phyloP scores from a whole-genome alignment of 2,888 invertebrate species.

The Sussaba pulchella region DNA sequence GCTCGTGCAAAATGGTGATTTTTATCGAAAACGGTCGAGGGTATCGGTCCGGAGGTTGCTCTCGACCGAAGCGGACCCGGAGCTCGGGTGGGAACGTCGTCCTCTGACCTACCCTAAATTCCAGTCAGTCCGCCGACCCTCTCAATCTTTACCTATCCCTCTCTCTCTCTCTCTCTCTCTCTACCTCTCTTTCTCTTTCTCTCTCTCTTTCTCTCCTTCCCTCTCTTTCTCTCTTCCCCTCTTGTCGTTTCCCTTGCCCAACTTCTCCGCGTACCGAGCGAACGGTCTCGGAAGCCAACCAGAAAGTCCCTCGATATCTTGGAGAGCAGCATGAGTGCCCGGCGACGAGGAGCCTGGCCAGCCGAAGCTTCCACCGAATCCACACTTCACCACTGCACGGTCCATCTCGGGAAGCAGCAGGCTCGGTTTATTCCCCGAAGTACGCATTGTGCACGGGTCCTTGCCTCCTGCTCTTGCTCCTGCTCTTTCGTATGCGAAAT shows the following conservation, averaged over 20 bases:
- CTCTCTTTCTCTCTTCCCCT: too few relatives aligned
- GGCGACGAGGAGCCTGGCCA: slow-evolving; percentile 58
- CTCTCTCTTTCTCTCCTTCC: slow-evolving; percentile 33
- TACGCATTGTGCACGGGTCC: slow-evolving; percentile 81
- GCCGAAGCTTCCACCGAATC: slow-evolving; percentile 53
- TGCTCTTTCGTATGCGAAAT: slow-evolving; percentile 77
- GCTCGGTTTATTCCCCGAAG: slow-evolving; percentile 79
- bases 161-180: slow-evolving; percentile 25
- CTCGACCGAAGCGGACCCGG: neutral
- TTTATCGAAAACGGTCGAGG: slow-evolving; percentile 32
- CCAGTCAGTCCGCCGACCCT: slow-evolving; percentile 68
- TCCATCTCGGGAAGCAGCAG: slow-evolving; percentile 63
- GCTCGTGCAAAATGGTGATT: slow-evolving; percentile 60
- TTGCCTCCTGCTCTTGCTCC: slow-evolving; percentile 76
- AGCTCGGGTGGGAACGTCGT: slow-evolving; percentile 34
- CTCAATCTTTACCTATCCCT: slow-evolving; percentile 32
- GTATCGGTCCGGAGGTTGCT: neutral
- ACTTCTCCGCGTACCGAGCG: slow-evolving; percentile 54
- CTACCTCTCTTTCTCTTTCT: neutral
- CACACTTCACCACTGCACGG: slow-evolving; percentile 59
- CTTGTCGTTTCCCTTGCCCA: too few relatives aligned
- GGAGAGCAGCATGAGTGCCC: slow-evolving; percentile 47
- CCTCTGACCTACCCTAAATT: slow-evolving; percentile 80
- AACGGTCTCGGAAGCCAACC: slow-evolving; percentile 45
- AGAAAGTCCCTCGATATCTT: slow-evolving; percentile 44